Base-by-base conservation (phyloP, 1,140 invertebrate species). In the Paraescarpia echinospica region DNA sequence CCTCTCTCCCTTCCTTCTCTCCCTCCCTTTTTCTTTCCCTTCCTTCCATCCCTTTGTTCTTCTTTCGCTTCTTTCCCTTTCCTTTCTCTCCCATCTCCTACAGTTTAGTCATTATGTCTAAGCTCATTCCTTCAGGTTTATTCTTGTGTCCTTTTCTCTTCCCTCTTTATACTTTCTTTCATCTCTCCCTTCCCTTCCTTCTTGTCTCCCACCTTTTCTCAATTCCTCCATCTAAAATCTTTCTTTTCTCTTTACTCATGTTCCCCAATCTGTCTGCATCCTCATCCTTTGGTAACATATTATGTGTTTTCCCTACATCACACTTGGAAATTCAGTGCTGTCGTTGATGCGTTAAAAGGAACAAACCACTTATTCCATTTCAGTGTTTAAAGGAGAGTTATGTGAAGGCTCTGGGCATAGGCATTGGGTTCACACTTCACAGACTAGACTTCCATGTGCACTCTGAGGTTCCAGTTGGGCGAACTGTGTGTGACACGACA, bases 381-480 rank as follows among this genome's bases (percentile, higher is more conserved):
- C 94, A 96, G 96, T 98, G 98, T 94, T 96, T 99, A n/a, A 99
- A 99, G 96, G 99, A 99, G 95, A 98, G 98, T 95, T 98, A 98
- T 95, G 97, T 98, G 0, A 99, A 99, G 96, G 98, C 98, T 93
- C 96, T 98, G 90, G 98, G 98, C 34, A 96, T 97, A 33, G 99
- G 99, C 35, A 97, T 99, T 89, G 97, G 97, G 0, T 96, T 98
- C 94, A 97, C 98, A 94, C 96, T 99, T 34, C 95, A 97, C 93
- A 96, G 97, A 93, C 97, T 99, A 34, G 97, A 97, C 95, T 99
- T 99, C 96, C 95, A 96, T 93, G 96, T 98, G 35, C 96, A 96
- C 92, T 96, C 97, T 34, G 93, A 95, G 34, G 95, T 96, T 96
- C 92, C 89, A 0, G 93, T 96, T 88, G 96, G 97, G 93, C 90